Evolutionary conservation across 2,888 invertebrate genomes (phyloP).

Genomic region (Drosophila fulvimacula): DNA sequence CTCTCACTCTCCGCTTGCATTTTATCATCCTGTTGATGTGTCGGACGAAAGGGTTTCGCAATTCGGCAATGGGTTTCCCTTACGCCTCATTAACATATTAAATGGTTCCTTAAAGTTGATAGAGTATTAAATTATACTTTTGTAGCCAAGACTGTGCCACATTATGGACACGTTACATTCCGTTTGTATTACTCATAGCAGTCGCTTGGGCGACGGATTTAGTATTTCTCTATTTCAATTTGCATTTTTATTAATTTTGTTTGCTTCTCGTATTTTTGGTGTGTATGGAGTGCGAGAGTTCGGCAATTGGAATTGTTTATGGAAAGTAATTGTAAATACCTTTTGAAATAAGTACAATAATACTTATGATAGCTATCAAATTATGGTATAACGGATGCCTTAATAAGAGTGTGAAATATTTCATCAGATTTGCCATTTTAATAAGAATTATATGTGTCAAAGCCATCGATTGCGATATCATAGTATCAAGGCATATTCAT

Average conservation of each 20-base stretch:
- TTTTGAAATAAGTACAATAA: neutral
- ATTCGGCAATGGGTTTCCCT: constrained; percentile 28
- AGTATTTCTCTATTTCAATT: constrained; percentile 24
- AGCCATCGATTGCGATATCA: no score
- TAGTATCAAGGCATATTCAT: no score
- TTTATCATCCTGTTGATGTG: constrained; percentile 45
- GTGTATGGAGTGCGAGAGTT: neutral
- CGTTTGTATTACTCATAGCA: constrained; percentile 20
- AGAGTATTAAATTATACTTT: constrained; percentile 72
- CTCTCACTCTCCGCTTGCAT: no score
- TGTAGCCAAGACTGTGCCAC: constrained; percentile 48
- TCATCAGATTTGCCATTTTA: neutral
- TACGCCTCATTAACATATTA: constrained; percentile 68
- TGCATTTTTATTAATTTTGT: constrained; percentile 30
- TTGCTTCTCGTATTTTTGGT: neutral
- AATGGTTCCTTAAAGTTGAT: constrained; percentile 72
- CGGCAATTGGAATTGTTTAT: neutral
- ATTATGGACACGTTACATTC: constrained; percentile 66
- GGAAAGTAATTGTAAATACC: neutral
- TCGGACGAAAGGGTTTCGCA: constrained; percentile 54
- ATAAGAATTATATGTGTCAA: neutral
- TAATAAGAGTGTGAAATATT: neutral
- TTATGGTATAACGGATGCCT: neutral
- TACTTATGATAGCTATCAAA: neutral
- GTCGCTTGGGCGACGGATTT: neutral